Conservation (phyloP, 2,113 vertebrate genomes). For the Caranx ignobilis region DNA sequence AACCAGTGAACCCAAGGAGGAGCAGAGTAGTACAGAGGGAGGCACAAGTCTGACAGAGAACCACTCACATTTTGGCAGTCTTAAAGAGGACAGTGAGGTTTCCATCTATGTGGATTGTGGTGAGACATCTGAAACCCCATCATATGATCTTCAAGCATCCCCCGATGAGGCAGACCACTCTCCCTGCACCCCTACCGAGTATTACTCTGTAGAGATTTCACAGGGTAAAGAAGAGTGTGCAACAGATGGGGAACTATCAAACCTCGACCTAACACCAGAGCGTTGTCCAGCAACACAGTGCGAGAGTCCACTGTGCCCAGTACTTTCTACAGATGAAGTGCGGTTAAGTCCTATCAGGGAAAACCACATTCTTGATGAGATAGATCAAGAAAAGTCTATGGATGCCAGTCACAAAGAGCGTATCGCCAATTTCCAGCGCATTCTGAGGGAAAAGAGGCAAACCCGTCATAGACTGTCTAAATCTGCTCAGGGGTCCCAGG, state of each 20-base stretch:
- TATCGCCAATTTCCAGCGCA: constrained; percentile 93
- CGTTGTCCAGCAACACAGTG: constrained; percentile 31
- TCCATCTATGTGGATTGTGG: constrained; percentile 51
- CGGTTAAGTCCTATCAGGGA: constrained; percentile 71
- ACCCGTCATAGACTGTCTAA: constrained; percentile 88
- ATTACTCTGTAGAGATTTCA: constrained; percentile 50
- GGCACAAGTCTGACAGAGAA: constrained; percentile 32
- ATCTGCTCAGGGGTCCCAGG: constrained; percentile 87
- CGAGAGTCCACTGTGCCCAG: constrained; percentile 16
- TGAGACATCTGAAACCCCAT: constrained; percentile 33
- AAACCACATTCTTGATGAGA: constrained; percentile 47
- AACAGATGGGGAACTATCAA: constrained; percentile 57
- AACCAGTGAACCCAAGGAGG: constrained; percentile 36
- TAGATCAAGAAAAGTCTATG: constrained; percentile 31
- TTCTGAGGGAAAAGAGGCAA: constrained; percentile 92
- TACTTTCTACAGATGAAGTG: constrained; percentile 36
- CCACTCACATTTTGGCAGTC: constrained; percentile 21
- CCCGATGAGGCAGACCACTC: constrained; percentile 47
- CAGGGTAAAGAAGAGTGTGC: constrained; percentile 47
- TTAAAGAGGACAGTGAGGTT: constrained; percentile 35
- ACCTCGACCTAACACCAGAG: constrained; percentile 52
- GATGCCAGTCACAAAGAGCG: constrained; percentile 91
- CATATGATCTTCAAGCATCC: constrained; percentile 43
- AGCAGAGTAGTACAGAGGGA: constrained; percentile 19
- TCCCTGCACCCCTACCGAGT: constrained; percentile 52